Base-by-base conservation (phyloP, 2,888 invertebrate genomes). In the Resseliella maxima region DNA sequence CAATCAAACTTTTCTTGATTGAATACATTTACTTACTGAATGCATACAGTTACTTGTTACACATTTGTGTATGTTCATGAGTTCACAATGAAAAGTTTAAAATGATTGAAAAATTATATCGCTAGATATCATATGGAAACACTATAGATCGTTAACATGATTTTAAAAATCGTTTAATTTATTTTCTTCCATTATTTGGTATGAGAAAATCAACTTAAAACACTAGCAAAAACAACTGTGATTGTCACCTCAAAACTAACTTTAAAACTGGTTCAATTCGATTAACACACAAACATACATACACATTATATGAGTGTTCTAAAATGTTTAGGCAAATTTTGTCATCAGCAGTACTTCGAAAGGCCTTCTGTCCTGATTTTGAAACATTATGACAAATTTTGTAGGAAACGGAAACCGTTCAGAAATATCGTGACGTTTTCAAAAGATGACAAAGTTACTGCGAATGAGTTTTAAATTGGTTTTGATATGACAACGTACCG, bases 161-260 rank as follows among this genome's bases (percentile, higher is more conserved):
- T 72, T 72, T 72, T 72, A 72, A 59, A n/a, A 31, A 72, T 72
- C 72, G 72, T 72, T 31, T n/a, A n/a, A n/a, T 72, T 72, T 72
- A 15, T 50, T 72, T 27, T 72, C 31, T 12, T n/a, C n/a, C n/a
- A n/a, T n/a, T 15, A 35, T 72, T 50, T 2, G 15, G 31, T 72
- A n/a, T n/a, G n/a, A 72, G 72, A 72, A 59, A 72, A 72, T 72
- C 72, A 50, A 50, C 6, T 50, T 59, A 12, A 59, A 24, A 59
- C 59, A 41, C 12, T 41, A 12, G n/a, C n/a, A n/a, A n/a, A n/a
- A 72, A 35, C 72, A 72, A 72, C 46, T 31, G 72, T 72, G 31
- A 1, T 72, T 72, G 72, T 27, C 72, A 35, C 72, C 72, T 31
- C 72, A 35, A 24, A 72, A 72, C 6, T 35, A 72, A 72, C 72